Percentiles rank a stretch among this genome's conserved stretches.
These are phyloP conservation scores for Melipona quadrifasciata DNA, from an alignment of 1,140 invertebrate genomes.

Conservation along the genomic window DNA sequence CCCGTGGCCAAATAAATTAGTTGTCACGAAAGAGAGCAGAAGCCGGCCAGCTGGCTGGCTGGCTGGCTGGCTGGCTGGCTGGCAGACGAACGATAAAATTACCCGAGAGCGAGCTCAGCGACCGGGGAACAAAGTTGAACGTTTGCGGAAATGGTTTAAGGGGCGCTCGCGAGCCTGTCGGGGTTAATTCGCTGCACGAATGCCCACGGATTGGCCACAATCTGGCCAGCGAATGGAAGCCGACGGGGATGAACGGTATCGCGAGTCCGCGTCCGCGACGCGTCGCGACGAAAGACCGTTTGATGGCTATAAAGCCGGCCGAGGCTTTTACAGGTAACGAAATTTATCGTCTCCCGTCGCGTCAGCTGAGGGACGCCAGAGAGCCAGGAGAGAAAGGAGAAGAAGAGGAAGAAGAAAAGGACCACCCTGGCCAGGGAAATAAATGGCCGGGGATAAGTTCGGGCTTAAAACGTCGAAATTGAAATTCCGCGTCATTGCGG, in stretches of 20 bases:
- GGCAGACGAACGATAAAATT: slow-evolving; percentile 68
- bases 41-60: slow-evolving; percentile 57
- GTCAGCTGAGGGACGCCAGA: not conserved
- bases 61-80: slow-evolving; percentile 59
- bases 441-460: slow-evolving; percentile 26
- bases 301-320: not conserved
- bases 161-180: slow-evolving; percentile 25
- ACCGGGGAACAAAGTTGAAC: slow-evolving; percentile 55
- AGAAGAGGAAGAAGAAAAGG: not conserved
- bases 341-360: slow-evolving; percentile 18
- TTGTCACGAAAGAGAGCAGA: slow-evolving; percentile 66
- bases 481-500: slow-evolving; percentile 42
- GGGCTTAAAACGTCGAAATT: slow-evolving; percentile 33
- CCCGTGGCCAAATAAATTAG: slow-evolving; percentile 69
- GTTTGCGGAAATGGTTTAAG: slow-evolving; percentile 55
- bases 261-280: not conserved
- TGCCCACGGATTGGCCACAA: slow-evolving; percentile 34
- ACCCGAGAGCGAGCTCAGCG: slow-evolving; percentile 60
- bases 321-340: not conserved
- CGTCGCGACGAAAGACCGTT: not conserved
- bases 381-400: not conserved
- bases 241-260: slow-evolving; percentile 16
- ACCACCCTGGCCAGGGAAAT: not conserved
- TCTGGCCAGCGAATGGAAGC: slow-evolving; percentile 36
- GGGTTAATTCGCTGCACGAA: slow-evolving; percentile 51